Evolutionary conservation across 2,113 vertebrate genomes (phyloP), one percentile per base, ranked within the genome.

Genomic region (Brevimyrus niger): DNA sequence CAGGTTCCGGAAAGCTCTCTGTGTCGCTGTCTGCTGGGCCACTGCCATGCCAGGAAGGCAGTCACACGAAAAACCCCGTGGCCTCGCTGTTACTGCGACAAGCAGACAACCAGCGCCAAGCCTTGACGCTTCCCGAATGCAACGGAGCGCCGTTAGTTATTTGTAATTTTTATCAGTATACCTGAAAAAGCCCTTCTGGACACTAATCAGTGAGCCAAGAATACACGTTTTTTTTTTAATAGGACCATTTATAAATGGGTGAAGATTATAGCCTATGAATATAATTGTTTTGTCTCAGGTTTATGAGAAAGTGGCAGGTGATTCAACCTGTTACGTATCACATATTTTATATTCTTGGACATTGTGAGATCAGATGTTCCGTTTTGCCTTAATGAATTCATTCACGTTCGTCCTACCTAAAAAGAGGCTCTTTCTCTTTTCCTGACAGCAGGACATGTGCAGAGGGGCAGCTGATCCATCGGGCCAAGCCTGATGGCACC

Each of bases 1-100:
- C 87, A 50, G 50, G 80, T 90, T 86, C 51, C 82, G 87, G 87
- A 73, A 90, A 27, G 80, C 80, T 55, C 80, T 82, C 46, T 76
- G 87, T 86, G 55, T 15, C 4, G 11, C 58, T 48, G 55, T 73
- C 82, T 50, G 21, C 55, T 86, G 80, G 80, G 50, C 27, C 13
- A 21, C 55, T 86, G 76, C 80, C 55, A 86, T 42, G 55, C 5
- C 58, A 50, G 58, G 46, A 53, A 88, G 35, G 13, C 42, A 73
- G 80, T 76, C 53, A 46, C 87, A 85, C 82, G n/a, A 53, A 23
- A 44, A 69, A 42, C 27, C 35, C 15, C 46, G 87, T 69, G 10
- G 55, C 35, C 85, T 21, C 6, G 15, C 55, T 76, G 44, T 19
- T 69, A n/a, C 80, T 23, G 53, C 21, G 47, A 86, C 83, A 85